phyloP scores from a whole-genome alignment of 1,140 invertebrate genomes.

The Eueides isabella region DNA sequence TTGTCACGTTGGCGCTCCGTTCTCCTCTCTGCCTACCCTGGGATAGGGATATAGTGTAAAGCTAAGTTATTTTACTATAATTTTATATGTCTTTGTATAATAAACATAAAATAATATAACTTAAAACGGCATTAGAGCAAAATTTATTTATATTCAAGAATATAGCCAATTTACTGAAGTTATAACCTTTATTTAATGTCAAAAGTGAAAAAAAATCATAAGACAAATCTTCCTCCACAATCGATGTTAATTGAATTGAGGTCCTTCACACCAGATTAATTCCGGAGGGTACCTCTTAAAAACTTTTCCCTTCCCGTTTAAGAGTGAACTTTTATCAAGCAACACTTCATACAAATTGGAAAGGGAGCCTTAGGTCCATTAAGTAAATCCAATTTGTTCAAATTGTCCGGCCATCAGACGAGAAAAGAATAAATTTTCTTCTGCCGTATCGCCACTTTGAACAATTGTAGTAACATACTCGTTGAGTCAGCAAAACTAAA shows the following conservation, averaged over 20 bases:
- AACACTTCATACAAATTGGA: slow-evolving; percentile 48
- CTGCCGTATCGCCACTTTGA: slow-evolving; percentile 25
- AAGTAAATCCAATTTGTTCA: slow-evolving; percentile 50
- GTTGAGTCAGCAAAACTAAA: slow-evolving; percentile 8
- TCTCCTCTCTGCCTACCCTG: no score
- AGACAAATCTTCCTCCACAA: neutral
- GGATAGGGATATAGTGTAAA: no score
- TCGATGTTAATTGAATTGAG: slow-evolving; percentile 14
- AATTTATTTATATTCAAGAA: no score
- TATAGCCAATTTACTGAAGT: neutral
- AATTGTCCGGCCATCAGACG: slow-evolving; percentile 43
- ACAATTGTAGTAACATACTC: slow-evolving; percentile 29
- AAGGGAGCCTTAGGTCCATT: slow-evolving; percentile 44
- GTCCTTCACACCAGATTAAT: slow-evolving; percentile 26
- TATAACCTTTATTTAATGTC: neutral
- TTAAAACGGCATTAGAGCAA: no score
- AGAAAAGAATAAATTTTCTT: slow-evolving; percentile 41
- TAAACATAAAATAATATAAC: no score
- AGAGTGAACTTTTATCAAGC: slow-evolving; percentile 41
- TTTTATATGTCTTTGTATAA: no score
- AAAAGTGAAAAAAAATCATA: neutral
- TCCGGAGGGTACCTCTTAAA: slow-evolving; percentile 14
- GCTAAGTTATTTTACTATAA: no score
- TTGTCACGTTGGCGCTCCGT: no score
- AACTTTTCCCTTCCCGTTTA: slow-evolving; percentile 30